Base-by-base conservation (phyloP, 2,797 vertebrate genomes). In the Neomorphus geoffroyi region DNA sequence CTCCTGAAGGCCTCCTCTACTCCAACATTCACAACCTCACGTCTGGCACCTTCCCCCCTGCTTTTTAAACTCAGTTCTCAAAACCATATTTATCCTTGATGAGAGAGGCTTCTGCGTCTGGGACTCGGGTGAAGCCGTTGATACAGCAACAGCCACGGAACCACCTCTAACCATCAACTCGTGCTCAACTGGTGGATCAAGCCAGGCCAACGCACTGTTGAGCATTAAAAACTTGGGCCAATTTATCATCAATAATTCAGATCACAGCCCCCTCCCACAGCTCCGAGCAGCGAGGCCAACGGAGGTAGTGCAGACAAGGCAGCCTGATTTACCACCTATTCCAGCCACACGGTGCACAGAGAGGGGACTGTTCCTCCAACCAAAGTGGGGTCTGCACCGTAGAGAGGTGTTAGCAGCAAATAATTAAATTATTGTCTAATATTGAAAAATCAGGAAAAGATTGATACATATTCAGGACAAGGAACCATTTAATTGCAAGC, bases 401-500 rank as follows among this genome's bases (percentile, higher is more conserved):
- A 65, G 22, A 81, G 73, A 51, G 30, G 37, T 48, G 57, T 57
- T 71, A 70, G 88, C 3, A 16, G 78, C 71, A 94, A 94, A 85
- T 41, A 80, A 88, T 70, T 61, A 79, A 77, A 43, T 71, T 82
- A 62, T 50, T 66, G 45, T 84, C 88, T 58, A 73, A 92, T 71
- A 86, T 70, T 85, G 69, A 73, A 94, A 78, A 88, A n/a, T 32
- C 26, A 30, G 75, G 80, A 46, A 50, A 66, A 80, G 65, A 62
- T 18, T 24, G 71, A 61, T 80, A 50, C 46, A 18, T 39, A 39
- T 69, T 58, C 62, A 84, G 66, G 54, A 64, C 18, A 58, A 94
- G 80, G 93, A 95, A 58, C 73, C 51, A 83, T 35, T 77, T 73
- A 87, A 93, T 61, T 64, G 64, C 54, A 9, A 91, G 80, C 67